Base-by-base conservation (phyloP, 2,797 vertebrate genomes). In the Hephaestus fuliginosus region DNA sequence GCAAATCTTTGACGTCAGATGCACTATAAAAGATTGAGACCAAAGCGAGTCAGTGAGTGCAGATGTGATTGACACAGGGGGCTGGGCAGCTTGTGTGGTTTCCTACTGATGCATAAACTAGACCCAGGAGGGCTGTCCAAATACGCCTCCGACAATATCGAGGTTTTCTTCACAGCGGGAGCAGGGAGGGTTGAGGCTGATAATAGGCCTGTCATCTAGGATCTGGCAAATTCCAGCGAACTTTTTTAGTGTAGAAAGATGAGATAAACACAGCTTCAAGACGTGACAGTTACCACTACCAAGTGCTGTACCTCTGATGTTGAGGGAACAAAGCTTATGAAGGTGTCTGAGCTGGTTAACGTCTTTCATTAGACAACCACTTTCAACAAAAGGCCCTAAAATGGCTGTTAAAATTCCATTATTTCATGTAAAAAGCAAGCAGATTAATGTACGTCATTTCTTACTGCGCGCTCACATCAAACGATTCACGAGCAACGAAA, bases 21-120 rank as follows among this genome's bases (percentile, higher is more conserved):
- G 36, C 67, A 9, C 62, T 56, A 84, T 86, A 75, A 89, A 89
- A 85, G 81, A 86, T 81, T 75, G 52, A 86, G 78, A 87, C 65
- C 71, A 88, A 90, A 88, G 82, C 33, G 74, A 77, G 84, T 61
- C 75, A 63, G 57, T 33, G 46, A 63, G 80, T 44, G 66, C 78
- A 71, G 80, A 80, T 70, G 84, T 84, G 91, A 92, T 75, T 93
- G 89, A 90, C 88, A 81, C 33, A 12, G 71, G 74, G 82, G 88
- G 84, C 76, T 15, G 78, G 81, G 82, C 84, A 63, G 82, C 78
- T 76, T 78, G 82, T 78, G 86, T 49, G 81, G 74, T 78, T 91
- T 85, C 71, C 85, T 53, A 86, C 80, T 73, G 87, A 87, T 88
- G 91, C 87, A 89, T 82, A 74, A 87, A 89, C 67, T 68, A 80